Evolutionary conservation across 2,797 vertebrate species (phyloP), one percentile per base, ranked within the genome.

Genomic region (Myotis planiceps): DNA sequence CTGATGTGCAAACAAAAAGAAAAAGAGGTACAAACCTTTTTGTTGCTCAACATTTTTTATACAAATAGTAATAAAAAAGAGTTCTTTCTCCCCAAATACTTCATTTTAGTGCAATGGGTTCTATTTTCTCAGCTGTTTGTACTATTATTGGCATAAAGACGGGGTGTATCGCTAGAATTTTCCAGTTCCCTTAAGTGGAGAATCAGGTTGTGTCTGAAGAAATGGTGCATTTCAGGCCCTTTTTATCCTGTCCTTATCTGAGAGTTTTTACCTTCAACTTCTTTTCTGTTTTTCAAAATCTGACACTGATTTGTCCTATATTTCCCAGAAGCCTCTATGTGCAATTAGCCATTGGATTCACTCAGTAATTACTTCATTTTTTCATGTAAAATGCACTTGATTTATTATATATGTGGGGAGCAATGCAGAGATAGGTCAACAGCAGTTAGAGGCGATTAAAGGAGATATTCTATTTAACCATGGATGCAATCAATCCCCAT

Each of bases 341-440:
- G 97, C 99, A 99, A 99, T 99, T 99, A 98, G 97, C 98, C 98
- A 98, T 98, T 97, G 98, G 98, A 99, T 99, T 99, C 98, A 98
- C 98, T 78, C 96, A 99, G 98, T 99, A 99, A 99, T 99, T 99
- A 99, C 99, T 99, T 99, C 98, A 99, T 99, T 99, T 99, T 99
- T 99, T 98, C 98, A 98, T 98, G 98, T 99, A 98, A 99, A 99
- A 99, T 97, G 97, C 75, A 93, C 98, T 99, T 99, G 98, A 99
- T 99, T 99, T 99, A 99, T 99, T 98, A 98, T 98, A 97, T 98
- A 95, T 94, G 96, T 96, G 95, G 97, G 96, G 98, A 95, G 78
- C 93, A 95, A 98, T 98, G 96, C 98, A 98, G 96, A 98, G 98
- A 98, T 98, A 99, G 99, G 99, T 99, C 99, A 99, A 98, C 98